Conservation (phyloP, 1,140 invertebrate species). For the Microvelia longipes region DNA sequence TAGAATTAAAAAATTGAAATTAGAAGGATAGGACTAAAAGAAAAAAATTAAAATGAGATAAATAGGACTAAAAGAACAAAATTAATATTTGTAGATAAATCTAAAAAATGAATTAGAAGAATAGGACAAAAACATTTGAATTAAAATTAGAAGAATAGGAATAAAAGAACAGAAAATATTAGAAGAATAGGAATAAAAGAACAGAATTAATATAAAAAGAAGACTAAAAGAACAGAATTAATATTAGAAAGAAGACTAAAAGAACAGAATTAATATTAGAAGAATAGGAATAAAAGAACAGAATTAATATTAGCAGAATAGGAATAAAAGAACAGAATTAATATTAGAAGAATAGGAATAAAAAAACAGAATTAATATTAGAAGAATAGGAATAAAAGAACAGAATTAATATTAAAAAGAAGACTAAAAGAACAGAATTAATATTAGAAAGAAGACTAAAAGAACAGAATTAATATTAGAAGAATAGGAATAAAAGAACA, state of each 20-base stretch:
- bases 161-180: background rate
- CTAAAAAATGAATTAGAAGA: background rate
- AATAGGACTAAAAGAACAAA: background rate
- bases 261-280: background rate
- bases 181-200: background rate
- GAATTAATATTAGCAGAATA: background rate
- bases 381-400: background rate
- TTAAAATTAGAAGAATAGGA: background rate
- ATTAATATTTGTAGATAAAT: background rate
- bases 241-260: background rate
- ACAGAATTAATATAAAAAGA: background rate
- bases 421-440: too few relatives aligned
- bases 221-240: background rate
- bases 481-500: background rate
- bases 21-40: background rate
- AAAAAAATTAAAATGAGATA: background rate
- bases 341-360: background rate
- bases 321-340: background rate
- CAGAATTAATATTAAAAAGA: background rate
- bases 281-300: background rate
- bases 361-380: background rate
- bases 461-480: background rate
- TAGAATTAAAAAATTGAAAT: background rate
- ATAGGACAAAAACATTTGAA: background rate
- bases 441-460: background rate